phyloP scores from a whole-genome alignment of 2,797 vertebrate species.

The Tympanoctomys barrerae region DNA sequence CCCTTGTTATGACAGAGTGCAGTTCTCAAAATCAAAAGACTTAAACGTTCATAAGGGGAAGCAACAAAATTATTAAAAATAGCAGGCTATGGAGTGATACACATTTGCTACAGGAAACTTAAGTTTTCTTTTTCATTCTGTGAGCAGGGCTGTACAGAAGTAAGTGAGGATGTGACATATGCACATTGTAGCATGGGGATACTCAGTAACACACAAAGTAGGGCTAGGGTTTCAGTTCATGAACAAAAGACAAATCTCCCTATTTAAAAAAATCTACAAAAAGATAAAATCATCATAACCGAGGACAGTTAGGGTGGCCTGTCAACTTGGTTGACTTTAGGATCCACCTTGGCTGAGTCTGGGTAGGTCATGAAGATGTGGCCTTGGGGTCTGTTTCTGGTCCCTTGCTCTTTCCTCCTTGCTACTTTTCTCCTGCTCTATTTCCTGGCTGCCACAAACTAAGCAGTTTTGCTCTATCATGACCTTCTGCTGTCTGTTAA shows the following conservation, averaged over 20 bases:
- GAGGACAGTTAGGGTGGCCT: not conserved
- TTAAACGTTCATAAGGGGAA: constrained; percentile 4
- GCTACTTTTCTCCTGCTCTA: not conserved
- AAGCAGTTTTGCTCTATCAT: not conserved
- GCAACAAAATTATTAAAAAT: not conserved
- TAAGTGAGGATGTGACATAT: not conserved
- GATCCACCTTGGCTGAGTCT: not conserved
- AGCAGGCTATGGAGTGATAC: not conserved
- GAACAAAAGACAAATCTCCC: not conserved
- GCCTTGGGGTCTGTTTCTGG: not conserved
- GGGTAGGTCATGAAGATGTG: not conserved
- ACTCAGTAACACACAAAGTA: not conserved
- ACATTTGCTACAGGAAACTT: not conserved
- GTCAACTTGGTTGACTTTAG: not conserved
- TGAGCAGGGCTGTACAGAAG: not conserved
- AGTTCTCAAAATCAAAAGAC: constrained; percentile 17
- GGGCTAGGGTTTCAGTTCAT: not conserved
- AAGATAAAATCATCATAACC: not conserved
- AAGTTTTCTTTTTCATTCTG: constrained; percentile 16
- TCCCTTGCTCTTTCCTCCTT: not conserved
- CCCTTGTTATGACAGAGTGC: not conserved
- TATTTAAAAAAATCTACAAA: not conserved
- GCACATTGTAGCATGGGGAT: not conserved
- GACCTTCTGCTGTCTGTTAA: not conserved
- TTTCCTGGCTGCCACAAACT: not conserved